phyloP scores from a whole-genome alignment of 2,113 vertebrate species.

The Picathartes gymnocephalus region DNA sequence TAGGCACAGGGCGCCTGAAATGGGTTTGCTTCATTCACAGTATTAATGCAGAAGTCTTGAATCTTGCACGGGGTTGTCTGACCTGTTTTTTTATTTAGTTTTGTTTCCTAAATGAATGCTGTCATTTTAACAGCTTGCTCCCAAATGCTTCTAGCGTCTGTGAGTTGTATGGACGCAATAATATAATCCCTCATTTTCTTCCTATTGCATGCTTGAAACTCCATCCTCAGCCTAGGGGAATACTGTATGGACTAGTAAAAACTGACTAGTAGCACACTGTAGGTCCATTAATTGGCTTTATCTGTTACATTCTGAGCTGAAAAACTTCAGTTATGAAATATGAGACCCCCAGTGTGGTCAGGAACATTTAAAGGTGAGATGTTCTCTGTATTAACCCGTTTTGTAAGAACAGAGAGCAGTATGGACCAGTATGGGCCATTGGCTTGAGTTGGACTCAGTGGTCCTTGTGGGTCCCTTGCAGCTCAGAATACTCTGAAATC shows the following conservation, averaged over 20 bases:
- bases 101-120: neutral
- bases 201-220: neutral
- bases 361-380: neutral
- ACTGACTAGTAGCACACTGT: neutral
- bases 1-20: neutral
- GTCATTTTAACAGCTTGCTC: neutral
- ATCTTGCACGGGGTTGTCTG: neutral
- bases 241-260: neutral
- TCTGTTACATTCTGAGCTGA: neutral
- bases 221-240: neutral
- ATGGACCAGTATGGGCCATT: neutral
- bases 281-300: neutral
- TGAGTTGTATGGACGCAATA: neutral
- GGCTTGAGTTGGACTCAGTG: neutral
- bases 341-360: neutral
- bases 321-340: neutral
- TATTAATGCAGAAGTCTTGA: neutral
- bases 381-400: neutral
- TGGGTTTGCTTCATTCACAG: neutral
- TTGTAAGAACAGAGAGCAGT: neutral
- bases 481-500: neutral
- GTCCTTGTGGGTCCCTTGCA: neutral
- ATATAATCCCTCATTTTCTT: neutral
- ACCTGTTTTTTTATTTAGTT: neutral
- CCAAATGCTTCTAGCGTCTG: neutral